Base-by-base conservation (phyloP, 2,797 vertebrate genomes). In the Thripadectes ignobilis region DNA sequence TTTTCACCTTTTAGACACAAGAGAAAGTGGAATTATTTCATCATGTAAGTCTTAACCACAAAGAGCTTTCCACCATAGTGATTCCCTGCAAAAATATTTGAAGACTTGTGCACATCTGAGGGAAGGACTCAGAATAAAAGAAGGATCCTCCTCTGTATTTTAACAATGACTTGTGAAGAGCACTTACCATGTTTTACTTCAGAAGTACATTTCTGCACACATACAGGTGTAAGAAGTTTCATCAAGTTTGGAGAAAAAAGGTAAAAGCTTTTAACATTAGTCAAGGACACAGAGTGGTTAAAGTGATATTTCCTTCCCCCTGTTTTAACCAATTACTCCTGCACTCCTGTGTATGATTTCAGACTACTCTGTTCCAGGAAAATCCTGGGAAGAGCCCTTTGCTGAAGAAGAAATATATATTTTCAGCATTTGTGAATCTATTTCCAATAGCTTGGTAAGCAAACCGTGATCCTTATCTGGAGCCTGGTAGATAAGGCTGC, bases 111-210 rank as follows among this genome's bases (percentile, higher is more conserved):
- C 73, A 79, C 68, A 73, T 88, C 71, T 83, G 66, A 97, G 92
- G 80, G 41, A 87, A 92, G 9, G 32, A 26, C 49, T 77, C 32
- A 7, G 76, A 73, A 92, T 66, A 69, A 88, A 94, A 90, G 82
- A 86, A 72, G 34, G 88, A 91, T 71, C 88, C 69, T 92, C 88
- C 88, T 92, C 91, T 84, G 55, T 85, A 46, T 91, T 95, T 94
- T 96, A 91, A 71, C 62, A 82, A 76, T 61, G 71, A 43, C 79
- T 93, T 90, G 80, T 92, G 93, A 94, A 95, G 83, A 92, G 73
- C 89, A 85, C 57, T 94, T 86, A 62, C 36, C 22, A 38, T 29
- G 29, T 57, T 95, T 79, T 58, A 83, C 58, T 81, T 85, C 59
- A 86, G 67, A 95, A 93, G 75, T 51, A 62, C 30, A 36, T 77